These are phyloP conservation scores for Kryphioiulus occultus DNA, from an alignment of 2,888 invertebrate genomes.

Conservation along the genomic window DNA sequence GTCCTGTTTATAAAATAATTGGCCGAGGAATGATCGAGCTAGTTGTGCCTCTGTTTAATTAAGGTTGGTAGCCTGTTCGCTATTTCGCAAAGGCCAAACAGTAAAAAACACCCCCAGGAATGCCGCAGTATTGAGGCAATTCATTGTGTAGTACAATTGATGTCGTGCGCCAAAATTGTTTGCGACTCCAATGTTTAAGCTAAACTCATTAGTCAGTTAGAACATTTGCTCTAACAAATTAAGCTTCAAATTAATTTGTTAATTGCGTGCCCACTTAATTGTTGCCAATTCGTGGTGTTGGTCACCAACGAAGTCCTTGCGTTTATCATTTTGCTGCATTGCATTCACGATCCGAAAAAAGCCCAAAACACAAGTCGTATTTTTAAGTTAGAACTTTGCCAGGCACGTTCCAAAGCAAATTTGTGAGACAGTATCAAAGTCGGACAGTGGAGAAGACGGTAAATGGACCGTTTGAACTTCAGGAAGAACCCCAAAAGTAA, in stretches of 20 bases:
- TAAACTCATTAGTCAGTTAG: background rate
- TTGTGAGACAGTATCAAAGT: too few species aligned
- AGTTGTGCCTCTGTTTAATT: background rate
- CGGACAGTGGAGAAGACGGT: too few species aligned
- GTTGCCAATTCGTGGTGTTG: background rate
- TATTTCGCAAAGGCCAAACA: background rate
- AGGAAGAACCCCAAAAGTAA: too few species aligned
- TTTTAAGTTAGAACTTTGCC: too few species aligned
- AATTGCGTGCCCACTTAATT: conserved; percentile 9
- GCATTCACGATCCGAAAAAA: background rate
- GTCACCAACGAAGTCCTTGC: background rate
- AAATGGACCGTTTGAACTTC: too few species aligned
- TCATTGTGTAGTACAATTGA: background rate
- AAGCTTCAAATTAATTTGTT: conserved; percentile 12
- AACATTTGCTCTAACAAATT: conserved; percentile 13
- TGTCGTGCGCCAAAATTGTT: background rate
- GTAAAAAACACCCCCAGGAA: background rate
- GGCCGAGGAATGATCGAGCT: background rate
- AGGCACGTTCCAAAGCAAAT: too few species aligned
- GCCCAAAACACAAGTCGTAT: too few species aligned
- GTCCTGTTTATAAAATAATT: background rate
- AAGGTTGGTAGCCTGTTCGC: background rate
- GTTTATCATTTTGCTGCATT: conserved; percentile 6
- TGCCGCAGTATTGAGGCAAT: background rate
- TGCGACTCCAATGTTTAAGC: background rate